phyloP scores from a whole-genome alignment of 1,140 invertebrate genomes.

The Euschistus heros region DNA sequence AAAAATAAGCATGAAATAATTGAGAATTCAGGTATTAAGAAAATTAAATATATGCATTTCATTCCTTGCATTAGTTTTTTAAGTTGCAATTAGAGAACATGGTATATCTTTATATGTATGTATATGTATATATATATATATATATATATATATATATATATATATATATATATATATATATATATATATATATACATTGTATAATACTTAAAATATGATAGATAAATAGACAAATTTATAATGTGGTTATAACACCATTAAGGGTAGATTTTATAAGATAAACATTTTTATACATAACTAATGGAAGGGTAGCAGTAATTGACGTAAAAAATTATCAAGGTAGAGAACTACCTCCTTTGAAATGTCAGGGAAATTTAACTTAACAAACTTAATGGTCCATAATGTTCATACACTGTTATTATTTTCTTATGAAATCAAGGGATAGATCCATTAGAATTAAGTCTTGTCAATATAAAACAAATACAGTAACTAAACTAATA shows the following conservation, averaged over 20 bases:
- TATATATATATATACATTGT: background rate
- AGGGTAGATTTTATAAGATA: conserved; percentile 23
- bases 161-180: background rate
- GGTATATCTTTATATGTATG: no score
- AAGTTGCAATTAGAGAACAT: background rate
- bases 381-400: conserved; percentile 24
- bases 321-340: conserved; percentile 19
- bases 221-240: conserved; percentile 18
- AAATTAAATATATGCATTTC: conserved; percentile 8
- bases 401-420: conserved; percentile 20
- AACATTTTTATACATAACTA: conserved; percentile 18
- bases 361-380: conserved; percentile 23
- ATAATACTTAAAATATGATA: conserved; percentile 14
- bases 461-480: background rate
- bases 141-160: no score
- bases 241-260: conserved; percentile 22
- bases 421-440: conserved; percentile 19
- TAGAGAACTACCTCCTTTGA: conserved; percentile 16
- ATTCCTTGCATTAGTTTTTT: conserved; percentile 14
- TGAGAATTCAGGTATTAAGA: background rate
- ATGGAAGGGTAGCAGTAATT: background rate
- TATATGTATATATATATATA: no score
- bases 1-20: background rate
- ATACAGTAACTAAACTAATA: background rate
- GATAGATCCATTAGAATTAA: conserved; percentile 1